Evolutionary conservation across 1,140 invertebrate genomes (phyloP).

Genomic region (Papilio xuthus): DNA sequence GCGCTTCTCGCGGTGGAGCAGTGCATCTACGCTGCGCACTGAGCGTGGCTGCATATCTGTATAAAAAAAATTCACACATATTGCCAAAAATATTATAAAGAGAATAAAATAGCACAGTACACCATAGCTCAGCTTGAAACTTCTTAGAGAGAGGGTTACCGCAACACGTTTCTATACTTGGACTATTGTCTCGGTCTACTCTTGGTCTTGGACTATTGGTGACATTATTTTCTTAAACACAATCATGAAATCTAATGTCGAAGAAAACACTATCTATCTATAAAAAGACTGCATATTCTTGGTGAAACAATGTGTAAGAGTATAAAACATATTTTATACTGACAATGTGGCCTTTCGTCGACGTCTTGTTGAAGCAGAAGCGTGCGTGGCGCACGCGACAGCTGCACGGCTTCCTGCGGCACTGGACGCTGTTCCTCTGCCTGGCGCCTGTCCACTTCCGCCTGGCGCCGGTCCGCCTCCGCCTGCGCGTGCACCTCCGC

Average conservation of each 20-base stretch:
- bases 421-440: slow-evolving; percentile 41
- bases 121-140: background rate
- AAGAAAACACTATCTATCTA: too few relatives aligned
- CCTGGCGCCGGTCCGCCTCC: slow-evolving; percentile 43
- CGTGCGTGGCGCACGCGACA: slow-evolving; percentile 64
- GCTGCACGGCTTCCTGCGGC: slow-evolving; percentile 45
- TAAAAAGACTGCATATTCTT: too few relatives aligned
- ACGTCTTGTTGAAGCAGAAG: slow-evolving; percentile 70
- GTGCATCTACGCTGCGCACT: slow-evolving; percentile 69
- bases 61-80: background rate
- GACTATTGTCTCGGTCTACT: too few relatives aligned
- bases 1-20: slow-evolving; percentile 61
- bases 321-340: slow-evolving; percentile 44
- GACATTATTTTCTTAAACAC: too few relatives aligned
- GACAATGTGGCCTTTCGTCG: slow-evolving; percentile 74
- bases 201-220: too few relatives aligned
- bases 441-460: slow-evolving; percentile 40
- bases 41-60: slow-evolving; percentile 76
- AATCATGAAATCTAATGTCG: too few relatives aligned
- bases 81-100: background rate
- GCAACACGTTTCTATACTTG: too few relatives aligned
- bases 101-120: background rate
- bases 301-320: background rate
- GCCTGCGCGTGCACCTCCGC: slow-evolving; percentile 58
- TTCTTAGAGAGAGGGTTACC: too few relatives aligned